Base-by-base conservation (phyloP, 2,797 vertebrate species). In the Siniperca undulata region DNA sequence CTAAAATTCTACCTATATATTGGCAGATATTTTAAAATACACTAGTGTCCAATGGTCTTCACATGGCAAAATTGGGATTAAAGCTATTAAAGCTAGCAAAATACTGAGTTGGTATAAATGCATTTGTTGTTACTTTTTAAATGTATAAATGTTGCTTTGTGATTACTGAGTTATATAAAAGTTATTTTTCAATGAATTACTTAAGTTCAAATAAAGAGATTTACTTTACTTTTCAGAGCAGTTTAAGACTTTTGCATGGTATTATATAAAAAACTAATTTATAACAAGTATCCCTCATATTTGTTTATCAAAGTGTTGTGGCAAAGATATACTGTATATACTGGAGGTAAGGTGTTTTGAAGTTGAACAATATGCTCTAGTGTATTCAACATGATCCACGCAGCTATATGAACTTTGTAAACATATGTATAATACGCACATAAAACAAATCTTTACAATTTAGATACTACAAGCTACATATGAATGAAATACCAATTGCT, bases 401-500 rank as follows among this genome's bases (percentile, higher is more conserved):
- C 11, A 60, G 27, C 17, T 20, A 17, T 44, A 5, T 53, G 4
- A 24, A 64, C 27, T 77, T 24, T 40, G 36, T 56, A 22, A 66
- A n/a, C 34, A 65, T 52, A 1, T 20, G 1, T n/a, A 19, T 7
- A 22, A 10, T 27, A 42, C 48, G 10, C 56, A 69, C 2, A 60
- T 27, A 11, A 48, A 67, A 62, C 1, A 62, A 12, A 44, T 61
- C 0, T 44, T 27, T 46, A 44, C 13, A 52, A 1, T 1, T 22
- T 20, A 36, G 1, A 67, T 46, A 20, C n/a, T 9, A 67, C 1
- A 20, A 19, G 38, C 14, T 14, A 46, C 5, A 27, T 2, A 38
- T n/a, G 7, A 60, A 62, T 7, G 75, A 10, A 14, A 55, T 20
- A 40, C 5, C 1, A 70, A 7, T 1, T 56, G 19, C 92, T 96